phyloP scores from a whole-genome alignment of 2,113 vertebrate genomes.

The Chrysemys picta region DNA sequence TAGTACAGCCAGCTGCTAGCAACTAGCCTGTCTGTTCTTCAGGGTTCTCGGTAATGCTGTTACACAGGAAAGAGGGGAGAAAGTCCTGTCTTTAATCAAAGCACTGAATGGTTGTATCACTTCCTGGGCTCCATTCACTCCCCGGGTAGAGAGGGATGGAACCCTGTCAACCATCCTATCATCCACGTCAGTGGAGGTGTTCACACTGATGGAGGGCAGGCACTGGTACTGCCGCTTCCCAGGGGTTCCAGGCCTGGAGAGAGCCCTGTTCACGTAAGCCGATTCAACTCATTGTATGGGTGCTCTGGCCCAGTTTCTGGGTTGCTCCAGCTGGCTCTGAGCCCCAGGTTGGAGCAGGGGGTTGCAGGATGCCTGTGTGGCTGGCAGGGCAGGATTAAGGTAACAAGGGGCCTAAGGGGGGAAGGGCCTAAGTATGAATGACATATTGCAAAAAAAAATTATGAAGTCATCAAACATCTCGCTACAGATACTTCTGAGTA shows the following conservation, averaged over 20 bases:
- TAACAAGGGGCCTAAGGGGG: too few species aligned
- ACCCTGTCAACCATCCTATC: not conserved
- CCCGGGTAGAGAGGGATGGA: not conserved
- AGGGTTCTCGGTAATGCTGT: not conserved
- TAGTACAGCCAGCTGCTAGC: not conserved
- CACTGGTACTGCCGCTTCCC: too few species aligned
- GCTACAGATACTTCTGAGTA: too few species aligned
- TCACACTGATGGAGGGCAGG: too few species aligned
- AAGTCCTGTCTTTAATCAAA: not conserved
- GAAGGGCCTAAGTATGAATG: too few species aligned
- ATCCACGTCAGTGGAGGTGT: not conserved
- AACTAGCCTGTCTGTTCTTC: not conserved
- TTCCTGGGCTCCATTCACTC: not conserved
- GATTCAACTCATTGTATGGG: not conserved
- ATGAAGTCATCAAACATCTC: too few species aligned
- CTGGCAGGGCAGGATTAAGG: too few species aligned
- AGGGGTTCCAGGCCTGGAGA: not conserved
- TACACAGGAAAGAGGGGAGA: not conserved
- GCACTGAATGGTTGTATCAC: not conserved
- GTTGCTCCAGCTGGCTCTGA: not conserved
- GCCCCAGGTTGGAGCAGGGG: not conserved
- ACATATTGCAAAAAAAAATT: too few species aligned
- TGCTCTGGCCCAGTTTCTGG: not conserved
- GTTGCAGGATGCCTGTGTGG: not conserved
- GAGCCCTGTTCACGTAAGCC: not conserved